Evolutionary conservation across 1,140 invertebrate species (phyloP), one percentile per base, ranked within the genome.

Genomic region (Coptotermes formosanus): DNA sequence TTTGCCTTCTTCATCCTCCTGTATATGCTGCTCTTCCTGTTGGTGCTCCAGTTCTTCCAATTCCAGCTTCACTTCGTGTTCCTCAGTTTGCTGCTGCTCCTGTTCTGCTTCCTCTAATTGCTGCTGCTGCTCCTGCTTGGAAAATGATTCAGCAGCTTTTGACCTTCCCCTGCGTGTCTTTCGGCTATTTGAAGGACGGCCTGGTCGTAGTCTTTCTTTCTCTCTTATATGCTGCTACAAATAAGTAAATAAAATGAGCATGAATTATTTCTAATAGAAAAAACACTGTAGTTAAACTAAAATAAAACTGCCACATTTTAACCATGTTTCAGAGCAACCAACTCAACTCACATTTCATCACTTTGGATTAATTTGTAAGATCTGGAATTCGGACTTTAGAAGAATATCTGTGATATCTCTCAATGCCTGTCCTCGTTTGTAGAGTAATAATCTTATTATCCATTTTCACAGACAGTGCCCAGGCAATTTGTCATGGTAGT

Each of bases 41-140:
- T 75, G 64, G n/a, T 75, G 64, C 25, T 75, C 64, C 64, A 75
- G 64, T 75, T 75, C 64, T 75, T 75, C 64, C 25, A 75, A 75
- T 30, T 75, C 64, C n/a, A 30, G n/a, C 9, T 75, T 75, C 9
- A 75, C 64, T 30, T 75, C n/a, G 9, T 75, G 25, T 16, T 75
- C 64, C n/a, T 75, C 25, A n/a, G 64, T 25, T 75, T 75, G 25
- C 64, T 69, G 64, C 25, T 69, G 64, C n/a, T 75, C 64, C n/a
- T 75, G 6, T 64, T 64, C 21, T 23, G 8, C 1, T 64, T 64
- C 25, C n/a, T 75, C 64, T 16, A 14, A 6, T 30, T n/a, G 25
- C n/a, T 30, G 64, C 7, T 75, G 64, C n/a, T 75, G 64, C 16
- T 75, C 25, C n/a, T 30, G 64, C 64, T 75, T 75, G 30, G 64